Evolutionary conservation across 2,888 invertebrate genomes (phyloP).

Genomic region (Agrotis exclamationis): DNA sequence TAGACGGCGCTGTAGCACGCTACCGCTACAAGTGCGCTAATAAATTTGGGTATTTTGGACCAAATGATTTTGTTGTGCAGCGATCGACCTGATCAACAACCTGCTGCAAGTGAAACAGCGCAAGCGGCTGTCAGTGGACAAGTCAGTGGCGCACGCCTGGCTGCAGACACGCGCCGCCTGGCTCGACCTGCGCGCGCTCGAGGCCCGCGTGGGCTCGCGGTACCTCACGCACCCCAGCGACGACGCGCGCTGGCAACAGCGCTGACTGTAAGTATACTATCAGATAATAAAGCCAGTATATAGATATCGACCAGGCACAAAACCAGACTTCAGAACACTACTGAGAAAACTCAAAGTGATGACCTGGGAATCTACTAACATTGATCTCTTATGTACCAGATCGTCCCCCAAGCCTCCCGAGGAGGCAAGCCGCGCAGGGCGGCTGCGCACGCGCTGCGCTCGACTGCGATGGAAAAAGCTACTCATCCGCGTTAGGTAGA

Average conservation of each 20-base stretch:
- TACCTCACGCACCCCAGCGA: slow-evolving; percentile 87
- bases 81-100: slow-evolving; percentile 99
- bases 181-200: slow-evolving; percentile 97
- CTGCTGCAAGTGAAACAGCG: slow-evolving; percentile 99
- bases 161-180: slow-evolving; percentile 99
- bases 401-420: slow-evolving; percentile 62
- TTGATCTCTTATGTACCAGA: slow-evolving; percentile 57
- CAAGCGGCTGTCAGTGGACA: slow-evolving; percentile 98
- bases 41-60: too few relatives aligned
- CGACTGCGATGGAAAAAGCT: slow-evolving; percentile 77
- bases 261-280: slow-evolving; percentile 23
- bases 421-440: slow-evolving; percentile 44
- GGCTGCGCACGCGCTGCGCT: slow-evolving; percentile 60
- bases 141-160: slow-evolving; percentile 98
- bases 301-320: too few relatives aligned
- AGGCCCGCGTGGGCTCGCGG: slow-evolving; percentile 87
- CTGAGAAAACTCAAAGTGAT: background rate
- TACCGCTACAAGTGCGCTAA: too few relatives aligned
- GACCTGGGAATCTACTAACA: background rate
- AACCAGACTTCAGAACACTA: too few relatives aligned
- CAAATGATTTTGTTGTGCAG: slow-evolving; percentile 85
- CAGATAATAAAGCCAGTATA: background rate
- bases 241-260: slow-evolving; percentile 66
- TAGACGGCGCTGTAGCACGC: too few relatives aligned
- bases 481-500: slow-evolving; percentile 72